These are phyloP conservation scores for Diplazon laetatorius DNA, from an alignment of 2,888 invertebrate genomes.

Conservation along the genomic window DNA sequence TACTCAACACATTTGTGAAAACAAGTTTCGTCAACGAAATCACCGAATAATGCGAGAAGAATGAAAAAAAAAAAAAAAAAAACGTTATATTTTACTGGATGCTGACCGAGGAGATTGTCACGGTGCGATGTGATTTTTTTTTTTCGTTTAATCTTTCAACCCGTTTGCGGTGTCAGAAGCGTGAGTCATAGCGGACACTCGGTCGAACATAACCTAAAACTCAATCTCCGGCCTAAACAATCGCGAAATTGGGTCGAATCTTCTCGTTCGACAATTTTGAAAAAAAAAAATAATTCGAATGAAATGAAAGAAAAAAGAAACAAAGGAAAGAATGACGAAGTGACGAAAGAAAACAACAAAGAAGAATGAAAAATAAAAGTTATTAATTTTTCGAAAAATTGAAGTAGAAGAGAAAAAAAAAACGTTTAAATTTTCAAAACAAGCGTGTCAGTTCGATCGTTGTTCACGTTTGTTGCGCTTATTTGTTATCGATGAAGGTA, in stretches of 20 bases:
- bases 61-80: too few species aligned
- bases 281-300: conserved; percentile 24
- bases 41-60: too few species aligned
- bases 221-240: conserved; percentile 25
- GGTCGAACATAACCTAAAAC: conserved; percentile 48
- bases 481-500: conserved; percentile 66
- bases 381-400: too few species aligned
- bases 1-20: too few species aligned
- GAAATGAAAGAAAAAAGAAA: neutral
- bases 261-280: conserved; percentile 24
- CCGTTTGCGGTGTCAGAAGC: conserved; percentile 41
- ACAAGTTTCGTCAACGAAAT: too few species aligned
- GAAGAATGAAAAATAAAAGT: too few species aligned
- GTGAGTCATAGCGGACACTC: conserved; percentile 49
- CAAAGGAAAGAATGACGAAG: neutral
- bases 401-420: conserved; percentile 15
- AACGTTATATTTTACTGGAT: too few species aligned
- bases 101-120: conserved; percentile 37
- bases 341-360: neutral
- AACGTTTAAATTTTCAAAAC: neutral
- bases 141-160: conserved; percentile 42
- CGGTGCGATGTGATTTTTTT: conserved; percentile 32
- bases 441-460: conserved; percentile 9
- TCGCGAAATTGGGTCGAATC: conserved; percentile 51
- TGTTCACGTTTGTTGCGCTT: too few species aligned